Evolutionary conservation across 2,797 vertebrate genomes (phyloP).

Genomic region (Gambelia wislizenii): DNA sequence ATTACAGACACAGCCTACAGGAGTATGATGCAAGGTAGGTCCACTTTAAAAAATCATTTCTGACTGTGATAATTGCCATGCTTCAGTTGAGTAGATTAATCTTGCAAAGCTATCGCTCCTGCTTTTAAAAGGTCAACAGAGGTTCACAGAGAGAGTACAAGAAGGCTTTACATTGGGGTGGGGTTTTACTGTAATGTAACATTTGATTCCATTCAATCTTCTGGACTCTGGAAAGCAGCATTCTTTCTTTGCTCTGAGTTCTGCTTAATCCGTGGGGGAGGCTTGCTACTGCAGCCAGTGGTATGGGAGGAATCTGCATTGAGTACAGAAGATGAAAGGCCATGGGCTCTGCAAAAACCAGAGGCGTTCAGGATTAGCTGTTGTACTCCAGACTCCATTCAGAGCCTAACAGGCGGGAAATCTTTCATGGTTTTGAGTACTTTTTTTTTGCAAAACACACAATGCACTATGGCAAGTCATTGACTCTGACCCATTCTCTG

Average conservation of each 20-base stretch:
- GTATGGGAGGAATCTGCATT: slow-evolving; percentile 73
- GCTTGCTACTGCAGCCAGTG: slow-evolving; percentile 61
- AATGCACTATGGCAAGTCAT: slow-evolving; percentile 23
- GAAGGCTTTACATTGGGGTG: not conserved
- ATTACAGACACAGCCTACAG: slow-evolving; percentile 97
- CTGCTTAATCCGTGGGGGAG: slow-evolving; percentile 63
- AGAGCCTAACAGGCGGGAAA: slow-evolving; percentile 51
- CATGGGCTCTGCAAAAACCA: slow-evolving; percentile 48
- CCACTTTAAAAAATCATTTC: not conserved
- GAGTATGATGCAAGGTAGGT: slow-evolving; percentile 99
- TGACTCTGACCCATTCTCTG: slow-evolving; percentile 47
- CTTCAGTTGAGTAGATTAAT: not conserved
- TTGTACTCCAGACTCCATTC: slow-evolving; percentile 55
- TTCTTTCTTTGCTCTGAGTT: slow-evolving; percentile 54
- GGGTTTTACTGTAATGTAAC: not conserved
- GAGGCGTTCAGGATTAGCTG: slow-evolving; percentile 71
- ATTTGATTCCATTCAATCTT: not conserved
- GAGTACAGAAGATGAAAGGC: slow-evolving; percentile 72
- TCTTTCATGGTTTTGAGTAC: slow-evolving; percentile 47
- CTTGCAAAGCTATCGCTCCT: not conserved
- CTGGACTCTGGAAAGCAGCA: slow-evolving; percentile 26
- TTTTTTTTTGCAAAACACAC: not conserved
- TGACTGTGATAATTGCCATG: not conserved
- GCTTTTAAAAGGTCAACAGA: not conserved
- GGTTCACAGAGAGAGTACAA: no score